Evolutionary conservation across 2,797 vertebrate species (phyloP).

Genomic region (Pelobates cultripes): DNA sequence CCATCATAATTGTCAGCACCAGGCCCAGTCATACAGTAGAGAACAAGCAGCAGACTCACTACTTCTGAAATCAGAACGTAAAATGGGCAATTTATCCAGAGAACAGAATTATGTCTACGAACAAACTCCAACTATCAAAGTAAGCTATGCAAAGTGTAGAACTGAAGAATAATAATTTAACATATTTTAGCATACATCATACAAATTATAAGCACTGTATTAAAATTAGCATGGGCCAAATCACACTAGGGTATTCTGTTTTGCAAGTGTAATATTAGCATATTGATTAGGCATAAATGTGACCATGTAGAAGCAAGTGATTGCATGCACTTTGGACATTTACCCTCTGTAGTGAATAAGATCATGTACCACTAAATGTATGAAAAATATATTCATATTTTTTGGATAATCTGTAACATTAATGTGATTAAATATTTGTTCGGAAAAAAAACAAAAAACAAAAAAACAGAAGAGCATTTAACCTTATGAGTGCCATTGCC

Average conservation of each 20-base stretch:
- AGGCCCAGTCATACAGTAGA: too few species aligned
- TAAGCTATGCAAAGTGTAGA: not conserved
- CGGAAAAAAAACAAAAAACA: too few species aligned
- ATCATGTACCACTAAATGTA: not conserved
- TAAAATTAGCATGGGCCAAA: constrained; percentile 2
- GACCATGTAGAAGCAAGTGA: not conserved
- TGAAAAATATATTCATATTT: not conserved
- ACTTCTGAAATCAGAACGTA: too few species aligned
- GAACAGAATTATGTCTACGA: not conserved
- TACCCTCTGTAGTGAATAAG: constrained; percentile 1
- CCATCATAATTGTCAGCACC: too few species aligned
- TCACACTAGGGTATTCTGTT: constrained; percentile 4
- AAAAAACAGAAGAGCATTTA: too few species aligned
- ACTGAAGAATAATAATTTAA: not conserved
- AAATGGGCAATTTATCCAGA: too few species aligned
- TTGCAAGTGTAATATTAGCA: not conserved
- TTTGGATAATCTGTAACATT: not conserved
- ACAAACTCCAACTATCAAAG: not conserved
- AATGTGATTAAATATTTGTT: too few species aligned
- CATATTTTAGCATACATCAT: constrained; percentile 8
- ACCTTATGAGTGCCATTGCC: too few species aligned
- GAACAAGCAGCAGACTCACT: too few species aligned
- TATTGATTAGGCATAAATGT: constrained; percentile 2
- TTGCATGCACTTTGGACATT: constrained; percentile 1
- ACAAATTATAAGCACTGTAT: not conserved